Conservation (phyloP, 2,888 invertebrate species). For the Pinctada fucata region DNA sequence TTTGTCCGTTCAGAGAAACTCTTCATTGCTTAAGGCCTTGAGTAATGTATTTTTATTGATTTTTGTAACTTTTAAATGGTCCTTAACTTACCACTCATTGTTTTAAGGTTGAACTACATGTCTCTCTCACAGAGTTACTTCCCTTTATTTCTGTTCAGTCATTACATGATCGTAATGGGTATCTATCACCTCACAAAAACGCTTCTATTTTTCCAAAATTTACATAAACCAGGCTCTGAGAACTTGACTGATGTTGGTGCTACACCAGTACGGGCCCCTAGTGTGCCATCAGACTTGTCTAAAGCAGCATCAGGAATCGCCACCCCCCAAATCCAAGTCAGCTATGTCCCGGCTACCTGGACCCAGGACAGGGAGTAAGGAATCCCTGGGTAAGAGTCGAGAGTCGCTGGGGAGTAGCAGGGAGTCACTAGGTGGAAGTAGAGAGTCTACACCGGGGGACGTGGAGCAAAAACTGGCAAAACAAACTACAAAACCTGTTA, state of each 20-base stretch:
- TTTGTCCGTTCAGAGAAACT: too few species aligned
- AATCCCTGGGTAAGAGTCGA: constrained; percentile 16
- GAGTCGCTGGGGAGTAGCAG: constrained; percentile 9
- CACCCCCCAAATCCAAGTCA: constrained; percentile 36
- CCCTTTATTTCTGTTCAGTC: too few species aligned
- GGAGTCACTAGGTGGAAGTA: constrained; percentile 38
- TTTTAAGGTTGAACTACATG: too few species aligned
- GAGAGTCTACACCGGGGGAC: constrained; percentile 51
- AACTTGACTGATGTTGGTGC: constrained; percentile 57
- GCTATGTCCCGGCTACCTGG: constrained; percentile 38
- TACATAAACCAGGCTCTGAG: constrained; percentile 56
- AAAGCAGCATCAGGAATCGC: constrained; percentile 39
- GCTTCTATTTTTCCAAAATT: too few species aligned
- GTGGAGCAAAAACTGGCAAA: constrained; percentile 34
- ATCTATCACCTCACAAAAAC: too few species aligned
- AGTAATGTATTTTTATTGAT: too few species aligned
- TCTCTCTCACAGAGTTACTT: too few species aligned
- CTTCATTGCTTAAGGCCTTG: too few species aligned
- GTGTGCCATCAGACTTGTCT: constrained; percentile 57
- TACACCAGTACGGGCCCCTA: constrained; percentile 56
- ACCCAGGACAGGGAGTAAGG: constrained; percentile 35
- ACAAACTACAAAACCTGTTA: neutral
- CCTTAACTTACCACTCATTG: too few species aligned
- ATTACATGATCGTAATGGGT: too few species aligned
- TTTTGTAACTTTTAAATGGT: too few species aligned